Conservation (phyloP, 2,888 invertebrate species). For the Tanypteryx hageni region DNA sequence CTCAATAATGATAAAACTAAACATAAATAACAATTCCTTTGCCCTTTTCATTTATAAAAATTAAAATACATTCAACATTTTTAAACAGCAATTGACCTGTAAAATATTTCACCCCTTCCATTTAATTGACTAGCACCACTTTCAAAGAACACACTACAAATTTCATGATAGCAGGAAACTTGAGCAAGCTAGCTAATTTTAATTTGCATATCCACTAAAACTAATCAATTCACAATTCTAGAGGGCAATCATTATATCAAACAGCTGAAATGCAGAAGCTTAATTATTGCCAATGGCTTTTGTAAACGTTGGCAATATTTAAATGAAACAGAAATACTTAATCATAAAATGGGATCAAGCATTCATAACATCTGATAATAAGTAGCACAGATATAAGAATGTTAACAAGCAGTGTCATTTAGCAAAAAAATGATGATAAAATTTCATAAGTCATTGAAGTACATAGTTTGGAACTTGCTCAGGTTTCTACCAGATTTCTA, state of each 20-base stretch:
- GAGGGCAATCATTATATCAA: conserved; percentile 41
- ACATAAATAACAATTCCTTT: not conserved
- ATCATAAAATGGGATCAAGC: conserved; percentile 30
- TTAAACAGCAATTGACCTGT: conserved; percentile 52
- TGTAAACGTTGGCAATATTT: conserved; percentile 44
- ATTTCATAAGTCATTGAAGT: conserved; percentile 20
- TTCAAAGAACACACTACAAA: conserved; percentile 58
- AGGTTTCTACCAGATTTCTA: conserved; percentile 61
- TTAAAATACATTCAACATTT: conserved; percentile 57
- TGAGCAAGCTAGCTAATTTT: conserved; percentile 58
- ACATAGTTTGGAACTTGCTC: conserved; percentile 48
- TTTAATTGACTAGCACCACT: conserved; percentile 62
- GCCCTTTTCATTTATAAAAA: conserved; percentile 35
- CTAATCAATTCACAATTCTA: conserved; percentile 54
- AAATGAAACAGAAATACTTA: conserved; percentile 7
- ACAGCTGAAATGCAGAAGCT: conserved; percentile 55
- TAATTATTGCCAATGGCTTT: conserved; percentile 20
- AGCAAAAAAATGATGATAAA: conserved; percentile 48
- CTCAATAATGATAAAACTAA: conserved; percentile 20
- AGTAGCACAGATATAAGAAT: conserved; percentile 18
- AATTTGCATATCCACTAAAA: conserved; percentile 49
- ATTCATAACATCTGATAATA: conserved; percentile 34
- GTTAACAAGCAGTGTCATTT: conserved; percentile 36
- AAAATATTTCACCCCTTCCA: conserved; percentile 57
- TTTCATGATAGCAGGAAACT: conserved; percentile 58